Evolutionary conservation across 2,797 vertebrate genomes (phyloP), one percentile per base, ranked within the genome.

Genomic region (Hephaestus fuliginosus): DNA sequence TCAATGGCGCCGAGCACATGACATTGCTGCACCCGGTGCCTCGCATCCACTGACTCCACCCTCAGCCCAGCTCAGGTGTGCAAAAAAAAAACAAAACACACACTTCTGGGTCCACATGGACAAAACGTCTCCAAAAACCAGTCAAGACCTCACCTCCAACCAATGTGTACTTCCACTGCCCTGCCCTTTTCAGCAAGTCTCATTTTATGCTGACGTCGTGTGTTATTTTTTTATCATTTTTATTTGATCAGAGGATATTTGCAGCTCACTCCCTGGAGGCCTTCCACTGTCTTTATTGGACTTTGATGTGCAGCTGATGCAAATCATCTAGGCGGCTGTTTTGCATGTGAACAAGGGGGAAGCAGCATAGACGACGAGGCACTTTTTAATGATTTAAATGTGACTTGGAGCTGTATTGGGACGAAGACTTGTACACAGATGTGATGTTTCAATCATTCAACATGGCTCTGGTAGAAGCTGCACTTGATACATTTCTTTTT

Each of bases 1-100:
- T 99, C 94, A 97, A 97, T 20, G 97, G 97, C 0, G 97, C 97
- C 0, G 97, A 98, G 48, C 98, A 98, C 94, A 98, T 98, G 97
- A 96, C 96, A 64, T 95, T 99, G 46, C 96, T 97, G 67, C 93
- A 98, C 89, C 98, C 98, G 0, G 95, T 97, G 67, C 95, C 95
- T 82, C 94, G 94, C 33, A 57, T 87, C 55, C 90, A 95, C 90
- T 96, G 89, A 94, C 82, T 70, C 78, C 68, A 30, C 70, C 62
- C 36, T 33, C 56, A 12, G 52, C 49, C 60, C 41, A 0, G 7
- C 25, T 66, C 62, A 39, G 30, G 44, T 70, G 46, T 53, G 75
- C 66, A 71, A 80, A 88, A 49, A 67, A 75, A 86, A 78, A 33
- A 33, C 1, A 33, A 33, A 33, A 33, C 30, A 33, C 71, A 58